Evolutionary conservation across 2,797 vertebrate genomes (phyloP).

Genomic region (Pseudochaenichthys georgianus): DNA sequence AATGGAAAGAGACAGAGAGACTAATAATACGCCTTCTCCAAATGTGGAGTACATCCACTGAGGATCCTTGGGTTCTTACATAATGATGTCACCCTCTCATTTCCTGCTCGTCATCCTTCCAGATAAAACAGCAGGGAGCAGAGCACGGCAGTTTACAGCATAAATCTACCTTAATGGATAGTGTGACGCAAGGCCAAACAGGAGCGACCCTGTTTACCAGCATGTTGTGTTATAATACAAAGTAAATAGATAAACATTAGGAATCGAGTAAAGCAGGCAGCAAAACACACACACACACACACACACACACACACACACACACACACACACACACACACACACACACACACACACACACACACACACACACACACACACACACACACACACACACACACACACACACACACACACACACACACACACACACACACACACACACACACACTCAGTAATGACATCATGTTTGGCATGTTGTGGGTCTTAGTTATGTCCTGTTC

Average conservation of each 20-base stretch:
- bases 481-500: conserved; percentile 78
- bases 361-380: conserved; percentile 22
- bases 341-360: conserved; percentile 26
- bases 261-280: conserved; percentile 40
- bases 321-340: conserved; percentile 20
- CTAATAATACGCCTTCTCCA: conserved; percentile 57
- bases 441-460: conserved; percentile 68
- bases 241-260: conserved; percentile 25
- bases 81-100: conserved; percentile 78
- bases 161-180: conserved; percentile 67
- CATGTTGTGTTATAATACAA: conserved; percentile 4
- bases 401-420: conserved; percentile 29
- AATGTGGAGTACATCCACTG: conserved; percentile 71
- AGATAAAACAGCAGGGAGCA: conserved; percentile 47
- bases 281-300: conserved; percentile 27
- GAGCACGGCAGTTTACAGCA: conserved; percentile 39
- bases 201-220: conserved; percentile 48
- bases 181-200: conserved; percentile 44
- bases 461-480: conserved; percentile 78
- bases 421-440: conserved; percentile 22
- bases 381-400: conserved; percentile 17
- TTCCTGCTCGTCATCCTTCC: conserved; percentile 60
- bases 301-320: conserved; percentile 9
- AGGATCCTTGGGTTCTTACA: conserved; percentile 66
- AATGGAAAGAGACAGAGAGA: conserved; percentile 31